Evolutionary conservation across 2,888 invertebrate genomes (phyloP).

Genomic region (Xestia c-nigrum): DNA sequence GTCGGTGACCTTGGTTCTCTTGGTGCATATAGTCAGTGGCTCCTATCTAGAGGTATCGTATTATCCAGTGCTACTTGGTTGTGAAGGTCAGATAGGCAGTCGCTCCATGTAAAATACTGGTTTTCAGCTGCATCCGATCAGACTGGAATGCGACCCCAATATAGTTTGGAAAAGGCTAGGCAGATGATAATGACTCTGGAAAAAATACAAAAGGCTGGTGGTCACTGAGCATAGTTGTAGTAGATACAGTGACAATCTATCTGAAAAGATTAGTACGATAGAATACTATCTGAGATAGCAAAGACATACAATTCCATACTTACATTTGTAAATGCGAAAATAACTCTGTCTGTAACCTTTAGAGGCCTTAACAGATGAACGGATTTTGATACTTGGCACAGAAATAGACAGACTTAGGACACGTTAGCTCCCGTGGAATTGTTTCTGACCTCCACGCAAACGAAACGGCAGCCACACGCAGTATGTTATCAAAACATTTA

Average conservation of each 20-base stretch:
- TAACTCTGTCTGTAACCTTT: slow-evolving; percentile 1
- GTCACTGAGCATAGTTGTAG: neutral
- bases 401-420: neutral
- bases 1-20: no score
- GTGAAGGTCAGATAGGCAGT: neutral
- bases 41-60: no score
- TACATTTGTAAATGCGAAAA: neutral
- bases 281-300: neutral
- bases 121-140: neutral
- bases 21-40: no score
- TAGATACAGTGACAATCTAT: neutral
- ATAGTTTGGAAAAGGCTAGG: neutral
- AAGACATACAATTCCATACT: neutral
- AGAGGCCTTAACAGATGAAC: neutral
- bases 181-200: neutral
- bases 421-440: neutral
- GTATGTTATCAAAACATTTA: neutral
- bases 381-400: neutral
- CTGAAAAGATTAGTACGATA: neutral
- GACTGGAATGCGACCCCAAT: neutral
- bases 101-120: no score
- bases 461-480: neutral
- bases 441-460: neutral
- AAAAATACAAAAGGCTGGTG: neutral
- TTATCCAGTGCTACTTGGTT: neutral